Base-by-base conservation (phyloP, 2,888 invertebrate species). In the Scelioninae gen. 2 region DNA sequence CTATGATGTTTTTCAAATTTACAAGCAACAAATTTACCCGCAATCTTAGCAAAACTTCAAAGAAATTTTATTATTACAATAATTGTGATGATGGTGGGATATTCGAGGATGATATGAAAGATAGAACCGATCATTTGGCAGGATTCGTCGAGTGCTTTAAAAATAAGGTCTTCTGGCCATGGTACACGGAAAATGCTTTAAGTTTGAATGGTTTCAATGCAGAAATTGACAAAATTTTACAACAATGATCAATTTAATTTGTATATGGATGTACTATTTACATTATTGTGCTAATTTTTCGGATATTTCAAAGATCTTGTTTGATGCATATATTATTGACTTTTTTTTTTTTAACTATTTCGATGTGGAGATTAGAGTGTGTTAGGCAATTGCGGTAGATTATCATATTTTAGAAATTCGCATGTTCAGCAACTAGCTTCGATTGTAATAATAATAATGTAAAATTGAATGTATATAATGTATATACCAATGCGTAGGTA, bases 1-100 rank as follows among this genome's bases (percentile, higher is more conserved):
- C 64, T 0, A 33, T 71, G 10, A 60, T 71, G 64, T 71, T 71
- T 28, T 45, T 64, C n/a, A 55, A 58, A 18, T 71, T 58, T 18
- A 71, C 71, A 0, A 11, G 10, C 2, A 2, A 19, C 0, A 5
- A 1, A 0, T 58, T 35, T 4, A 71, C 64, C 4, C 25, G 58
- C 1, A 64, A 71, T 15, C 13, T 28, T 1, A 71, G 64, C 10
- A 58, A 28, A 10, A 28, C 13, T 1, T 0, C 1, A 0, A 52
- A 18, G 5, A 31, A 3, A 33, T 46, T 71, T 15, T 65, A 65
- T 35, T 71, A 60, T n/a, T 71, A 16, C 7, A 37, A 57, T 39
- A 64, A 46, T 4, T 19, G 16, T 3, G 19, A 11, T 0, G 5
- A 43, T 1, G 7, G 2, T 4, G 10, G 39, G 0, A 28, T 7